These are phyloP conservation scores for Campoletis sonorensis DNA, from an alignment of 1,140 invertebrate genomes.

Conservation along the genomic window DNA sequence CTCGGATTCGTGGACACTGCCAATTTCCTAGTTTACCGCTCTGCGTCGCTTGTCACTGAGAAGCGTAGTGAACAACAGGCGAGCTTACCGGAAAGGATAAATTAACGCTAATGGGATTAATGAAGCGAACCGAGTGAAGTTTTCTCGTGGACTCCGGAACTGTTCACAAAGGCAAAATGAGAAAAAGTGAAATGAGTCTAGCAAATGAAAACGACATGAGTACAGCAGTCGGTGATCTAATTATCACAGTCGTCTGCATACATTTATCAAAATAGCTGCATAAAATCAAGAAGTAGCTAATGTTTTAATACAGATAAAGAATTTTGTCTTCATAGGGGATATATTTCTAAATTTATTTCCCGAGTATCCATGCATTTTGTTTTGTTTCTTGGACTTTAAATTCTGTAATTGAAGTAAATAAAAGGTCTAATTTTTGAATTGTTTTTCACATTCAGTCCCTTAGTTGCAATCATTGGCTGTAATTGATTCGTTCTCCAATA, in stretches of 20 bases:
- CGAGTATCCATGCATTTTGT: too few species aligned
- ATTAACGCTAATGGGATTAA: conserved; percentile 61
- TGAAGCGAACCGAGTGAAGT: conserved; percentile 51
- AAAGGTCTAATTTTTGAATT: too few species aligned
- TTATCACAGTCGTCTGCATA: background rate
- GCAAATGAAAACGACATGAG: background rate
- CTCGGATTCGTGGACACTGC: background rate
- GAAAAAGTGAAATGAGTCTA: background rate
- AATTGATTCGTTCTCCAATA: too few species aligned
- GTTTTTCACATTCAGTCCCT: too few species aligned
- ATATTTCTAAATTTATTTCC: too few species aligned
- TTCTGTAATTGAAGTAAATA: too few species aligned
- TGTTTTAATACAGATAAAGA: too few species aligned
- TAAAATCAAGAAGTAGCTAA: background rate
- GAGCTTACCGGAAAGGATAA: conserved; percentile 55
- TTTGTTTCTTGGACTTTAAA: too few species aligned
- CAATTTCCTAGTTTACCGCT: background rate
- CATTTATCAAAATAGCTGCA: background rate
- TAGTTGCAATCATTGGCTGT: too few species aligned
- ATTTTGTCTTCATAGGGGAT: too few species aligned
- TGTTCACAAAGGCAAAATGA: conserved; percentile 9
- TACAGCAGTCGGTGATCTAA: background rate
- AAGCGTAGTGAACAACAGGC: background rate
- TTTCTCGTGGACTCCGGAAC: conserved; percentile 40
- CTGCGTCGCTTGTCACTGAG: background rate